Conservation (phyloP, 2,797 vertebrate species). For the Arctocebus calabarensis region DNA sequence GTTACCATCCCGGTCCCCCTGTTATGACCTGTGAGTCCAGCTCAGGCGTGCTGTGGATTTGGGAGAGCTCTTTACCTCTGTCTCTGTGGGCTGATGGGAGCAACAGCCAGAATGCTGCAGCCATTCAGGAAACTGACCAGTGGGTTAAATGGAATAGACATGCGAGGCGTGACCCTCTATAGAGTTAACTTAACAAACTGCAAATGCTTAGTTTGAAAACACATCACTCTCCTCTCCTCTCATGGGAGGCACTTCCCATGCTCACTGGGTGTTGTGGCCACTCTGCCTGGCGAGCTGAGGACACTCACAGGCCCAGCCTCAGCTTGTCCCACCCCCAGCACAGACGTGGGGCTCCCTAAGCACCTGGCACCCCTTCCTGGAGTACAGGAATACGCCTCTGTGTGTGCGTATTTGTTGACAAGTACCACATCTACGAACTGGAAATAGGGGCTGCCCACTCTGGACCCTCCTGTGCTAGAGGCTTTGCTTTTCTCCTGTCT, state of each 20-base stretch:
- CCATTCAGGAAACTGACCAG: not conserved
- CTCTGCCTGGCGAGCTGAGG: not conserved
- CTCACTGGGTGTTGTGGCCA: rapidly evolving
- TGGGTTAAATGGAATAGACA: not conserved
- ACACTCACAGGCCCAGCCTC: rapidly evolving
- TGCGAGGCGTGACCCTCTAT: not conserved
- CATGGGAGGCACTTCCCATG: not conserved
- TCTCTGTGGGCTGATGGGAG: not conserved
- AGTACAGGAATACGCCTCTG: not conserved
- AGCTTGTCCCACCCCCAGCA: not conserved
- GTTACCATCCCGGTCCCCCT: rapidly evolving
- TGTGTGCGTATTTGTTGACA: too few species aligned
- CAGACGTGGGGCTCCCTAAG: rapidly evolving
- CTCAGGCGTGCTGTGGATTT: not conserved
- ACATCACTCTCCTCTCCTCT: not conserved
- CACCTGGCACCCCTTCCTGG: not conserved
- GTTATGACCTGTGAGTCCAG: rapidly evolving
- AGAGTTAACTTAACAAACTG: not conserved
- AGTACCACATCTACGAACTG: too few species aligned
- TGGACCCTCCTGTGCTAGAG: too few species aligned
- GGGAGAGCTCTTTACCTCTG: not conserved
- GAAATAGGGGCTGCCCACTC: too few species aligned
- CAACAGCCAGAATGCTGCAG: not conserved
- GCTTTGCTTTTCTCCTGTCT: too few species aligned
- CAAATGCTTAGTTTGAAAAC: not conserved